These are phyloP conservation scores for human (Homo sapiens) DNA, from an alignment of 2,113 vertebrate species.

Conservation along the genomic window GRCh38 chr12:16511501-16512000, in stretches of 20 bases:
- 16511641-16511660: constrained; percentile 18
- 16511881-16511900: constrained; percentile 45
- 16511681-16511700: not conserved
- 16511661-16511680: not conserved
- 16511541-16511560: constrained; percentile 11
- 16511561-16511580: constrained; percentile 44
- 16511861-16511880: not conserved
- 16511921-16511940: constrained; percentile 51
- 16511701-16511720: constrained; percentile 16
- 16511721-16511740: not conserved
- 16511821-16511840: not conserved
- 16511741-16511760: not conserved
- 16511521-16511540: not conserved
- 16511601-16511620: constrained; percentile 48
- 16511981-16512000: constrained; percentile 57
- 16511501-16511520: not conserved
- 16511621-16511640: not conserved
- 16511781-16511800: constrained; percentile 41
- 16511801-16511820: constrained; percentile 4
- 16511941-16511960: constrained; percentile 47
- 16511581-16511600: not conserved
- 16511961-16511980: constrained; percentile 52
- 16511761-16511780: not conserved
- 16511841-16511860: constrained; percentile 36
- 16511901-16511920: constrained; percentile 44